Evolutionary conservation across 2,888 invertebrate species (phyloP), one percentile per base, ranked within the genome.

Genomic region (Ormyrus thymus): DNA sequence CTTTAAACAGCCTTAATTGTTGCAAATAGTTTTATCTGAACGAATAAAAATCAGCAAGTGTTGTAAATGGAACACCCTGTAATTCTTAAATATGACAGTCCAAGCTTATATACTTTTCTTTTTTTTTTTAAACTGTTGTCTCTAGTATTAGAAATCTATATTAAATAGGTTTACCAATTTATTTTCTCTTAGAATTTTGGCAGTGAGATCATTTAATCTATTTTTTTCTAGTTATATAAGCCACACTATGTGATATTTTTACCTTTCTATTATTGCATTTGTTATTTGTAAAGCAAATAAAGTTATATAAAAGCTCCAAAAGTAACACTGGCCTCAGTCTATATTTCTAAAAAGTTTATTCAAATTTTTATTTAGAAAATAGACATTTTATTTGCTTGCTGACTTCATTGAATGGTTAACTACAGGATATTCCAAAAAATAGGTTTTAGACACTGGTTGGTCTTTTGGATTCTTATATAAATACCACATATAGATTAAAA

Each of bases 41-140:
- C 15, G 6, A 58, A 58, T 58, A 15, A 15, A 58, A 15, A 58
- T 13, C 15, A 29, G 29, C 29, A 29, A 29, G 29, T 29, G 29
- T 58, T 58, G 9, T 15, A 58, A 58, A 58, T 58, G 58, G 58
- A 58, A 58, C 58, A 58, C 15, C 58, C 58, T 58, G 58, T 58
- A 10, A 15, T 15, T 15, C 58, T 58, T 58, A 7, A 15, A 29
- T 2, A 3, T 29, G 7, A 11, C 58, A 15, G 58, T 58, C 29
- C 29, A 29, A 29, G 58, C 10, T 65, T 9, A n/a, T 8, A n/a
- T n/a, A n/a, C n/a, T 46, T 61, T 61, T 45, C 11, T 10, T 45
- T 61, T 29, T 29, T 29, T 29, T 29, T 29, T 29, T 29, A 1
- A 29, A 29, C 29, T 29, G 29, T 29, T 29, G 29, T 29, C 29